Base-by-base conservation (phyloP, 1,140 invertebrate species). In the Drosophila biarmipes region DNA sequence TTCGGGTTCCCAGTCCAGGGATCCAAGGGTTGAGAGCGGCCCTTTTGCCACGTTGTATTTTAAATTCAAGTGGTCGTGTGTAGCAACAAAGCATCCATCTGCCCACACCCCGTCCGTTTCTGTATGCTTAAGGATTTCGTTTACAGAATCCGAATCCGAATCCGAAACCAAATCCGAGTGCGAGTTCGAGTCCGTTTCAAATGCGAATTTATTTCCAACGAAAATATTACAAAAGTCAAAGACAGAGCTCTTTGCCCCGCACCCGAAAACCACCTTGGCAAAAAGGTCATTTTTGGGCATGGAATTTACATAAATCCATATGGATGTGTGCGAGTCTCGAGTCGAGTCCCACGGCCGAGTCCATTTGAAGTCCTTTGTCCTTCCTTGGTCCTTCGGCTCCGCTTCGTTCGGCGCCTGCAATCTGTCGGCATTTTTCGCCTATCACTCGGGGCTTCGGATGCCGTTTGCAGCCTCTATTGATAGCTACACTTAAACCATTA, bases 261-360 rank as follows among this genome's bases (percentile, higher is more conserved):
- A 14, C 45, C 56, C 21, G 35, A 46, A 43, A 34, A 31, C 68
- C 74, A 71, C 67, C 67, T 71, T 69, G 27, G 68, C 79, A 84
- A 89, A 89, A 89, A 89, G 84, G 84, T 89, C 84, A 89, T 90
- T 89, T 89, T 82, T 84, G 80, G 84, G 85, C 85, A 89, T 89
- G 80, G 85, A 89, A 91, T 91, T 91, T 91, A 91, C 89, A 91
- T 91, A 91, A 91, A 91, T 91, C 89, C 89, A 91, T 91, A 91
- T 91, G 89, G 78, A 90, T 90, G 48, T 59, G 71, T 57, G 71
- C 46, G 66, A 34, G 42, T 56, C 42, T 80, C 24, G 58, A 54
- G 43, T 66, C 31, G 21, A 53, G 61, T 40, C 27, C 46, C 29
- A 17, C 54, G 29, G 27, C 53, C 48, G 53, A 72, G 80, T 84